These are phyloP conservation scores for Cynopterus sphinx DNA, from an alignment of 2,797 vertebrate genomes.

Conservation along the genomic window DNA sequence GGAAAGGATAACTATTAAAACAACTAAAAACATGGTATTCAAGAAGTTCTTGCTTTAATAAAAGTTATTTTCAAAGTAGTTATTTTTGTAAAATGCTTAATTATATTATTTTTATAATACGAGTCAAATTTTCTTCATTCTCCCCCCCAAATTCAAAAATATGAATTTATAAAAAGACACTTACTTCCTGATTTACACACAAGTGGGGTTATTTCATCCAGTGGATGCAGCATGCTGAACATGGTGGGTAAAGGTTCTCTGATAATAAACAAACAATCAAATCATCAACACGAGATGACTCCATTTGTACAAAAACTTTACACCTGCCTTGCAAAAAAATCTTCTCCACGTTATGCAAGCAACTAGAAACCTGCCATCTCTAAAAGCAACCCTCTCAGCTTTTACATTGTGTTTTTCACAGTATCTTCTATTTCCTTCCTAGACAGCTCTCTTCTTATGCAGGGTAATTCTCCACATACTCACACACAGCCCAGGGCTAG, in stretches of 20 bases:
- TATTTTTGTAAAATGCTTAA: constrained; percentile 27
- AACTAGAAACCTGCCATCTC: neutral
- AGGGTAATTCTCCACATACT: neutral
- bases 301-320: neutral
- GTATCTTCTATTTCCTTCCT: neutral
- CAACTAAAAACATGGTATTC: neutral
- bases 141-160: neutral
- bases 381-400: neutral
- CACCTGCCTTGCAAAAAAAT: neutral
- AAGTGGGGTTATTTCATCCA: constrained; percentile 97
- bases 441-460: neutral
- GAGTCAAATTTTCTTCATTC: constrained; percentile 15
- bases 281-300: neutral
- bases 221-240: constrained; percentile 98
- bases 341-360: neutral
- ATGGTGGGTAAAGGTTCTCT: constrained; percentile 96
- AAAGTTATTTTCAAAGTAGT: neutral
- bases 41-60: constrained; percentile 1
- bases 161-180: constrained; percentile 52
- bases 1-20: constrained; percentile 13
- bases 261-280: constrained; percentile 66
- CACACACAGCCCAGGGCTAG: neutral
- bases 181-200: constrained; percentile 94
- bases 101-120: constrained; percentile 32
- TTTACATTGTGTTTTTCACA: neutral